Base-by-base conservation (phyloP, 2,797 vertebrate genomes). In the Macroramphosus scolopax region DNA sequence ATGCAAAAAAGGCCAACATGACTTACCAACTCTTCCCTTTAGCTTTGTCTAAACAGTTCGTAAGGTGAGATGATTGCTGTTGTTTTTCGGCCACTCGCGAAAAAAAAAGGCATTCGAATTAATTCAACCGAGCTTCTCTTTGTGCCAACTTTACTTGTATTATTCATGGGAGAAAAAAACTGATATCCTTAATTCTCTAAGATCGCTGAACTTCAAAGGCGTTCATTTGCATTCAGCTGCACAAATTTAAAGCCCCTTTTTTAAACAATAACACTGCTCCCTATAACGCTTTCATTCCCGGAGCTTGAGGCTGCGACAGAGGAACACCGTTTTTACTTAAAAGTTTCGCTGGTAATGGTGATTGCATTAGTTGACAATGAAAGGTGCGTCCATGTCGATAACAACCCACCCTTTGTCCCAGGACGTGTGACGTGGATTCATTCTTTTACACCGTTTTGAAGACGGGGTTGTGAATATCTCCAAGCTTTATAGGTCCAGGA, bases 181-280 rank as follows among this genome's bases (percentile, higher is more conserved):
- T 8, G 17, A 64, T 61, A 61, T 65, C 41, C 48, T 67, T 77
- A 49, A 72, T 75, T 81, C 71, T 45, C 54, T 50, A 54, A 77
- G 68, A 82, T 83, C 36, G 17, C 58, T 54, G 42, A 28, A 81
- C 77, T 80, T 87, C 83, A 82, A 78, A 87, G 73, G 56, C 61
- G 14, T 73, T 75, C 28, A 79, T 83, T 82, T 78, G 76, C 80
- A 82, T 83, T 75, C 46, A 71, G 70, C 47, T 6, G 62, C 63
- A 60, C 67, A 64, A 51, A 78, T 81, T 54, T 50, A 74, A 80
- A 80, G 46, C 68, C 58, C 67, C 62, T 71, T 74, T 71, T 54
- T 72, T 63, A 81, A 72, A 79, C 70, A 81, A 83, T 77, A 77
- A 61, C 69, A 66, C 66, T 60, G 35, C 30, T 57, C 62, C 1